These are phyloP conservation scores for Lucifuga dentata DNA, from an alignment of 2,113 vertebrate species.

Conservation along the genomic window DNA sequence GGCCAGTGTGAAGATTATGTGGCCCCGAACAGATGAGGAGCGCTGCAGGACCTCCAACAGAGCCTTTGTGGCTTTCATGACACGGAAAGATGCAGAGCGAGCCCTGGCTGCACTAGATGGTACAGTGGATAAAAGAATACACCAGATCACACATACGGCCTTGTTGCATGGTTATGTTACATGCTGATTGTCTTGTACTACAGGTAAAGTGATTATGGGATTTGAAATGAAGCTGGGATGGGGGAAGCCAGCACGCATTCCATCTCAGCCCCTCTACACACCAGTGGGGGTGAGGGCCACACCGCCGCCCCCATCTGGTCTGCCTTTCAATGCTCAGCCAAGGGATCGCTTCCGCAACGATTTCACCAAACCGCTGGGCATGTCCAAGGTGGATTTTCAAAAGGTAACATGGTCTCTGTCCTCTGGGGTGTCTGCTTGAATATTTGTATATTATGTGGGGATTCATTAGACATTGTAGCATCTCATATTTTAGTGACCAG, in stretches of 20 bases:
- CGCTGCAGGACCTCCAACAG: slow-evolving; percentile 83
- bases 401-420: slow-evolving; percentile 75
- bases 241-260: slow-evolving; percentile 86
- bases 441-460: background rate
- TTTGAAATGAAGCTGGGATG: slow-evolving; percentile 88
- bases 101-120: slow-evolving; percentile 84
- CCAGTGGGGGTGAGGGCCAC: slow-evolving; percentile 82
- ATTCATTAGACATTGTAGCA: background rate
- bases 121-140: slow-evolving; percentile 32
- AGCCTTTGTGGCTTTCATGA: slow-evolving; percentile 88
- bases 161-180: background rate
- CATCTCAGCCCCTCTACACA: slow-evolving; percentile 85
- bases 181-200: background rate
- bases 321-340: slow-evolving; percentile 87
- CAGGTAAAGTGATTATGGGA: slow-evolving; percentile 86
- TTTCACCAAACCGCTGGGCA: slow-evolving; percentile 82
- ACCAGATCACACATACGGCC: background rate
- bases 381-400: slow-evolving; percentile 81
- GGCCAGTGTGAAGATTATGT: slow-evolving; percentile 89
- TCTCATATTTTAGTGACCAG: slow-evolving; percentile 5
- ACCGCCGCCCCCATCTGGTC: slow-evolving; percentile 83
- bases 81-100: slow-evolving; percentile 85
- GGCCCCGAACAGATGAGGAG: slow-evolving; percentile 86
- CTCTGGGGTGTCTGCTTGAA: slow-evolving; percentile 24
- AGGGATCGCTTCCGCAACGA: slow-evolving; percentile 85